Base-by-base conservation (phyloP, 2,888 invertebrate genomes). In the Trissolcus japonicus region DNA sequence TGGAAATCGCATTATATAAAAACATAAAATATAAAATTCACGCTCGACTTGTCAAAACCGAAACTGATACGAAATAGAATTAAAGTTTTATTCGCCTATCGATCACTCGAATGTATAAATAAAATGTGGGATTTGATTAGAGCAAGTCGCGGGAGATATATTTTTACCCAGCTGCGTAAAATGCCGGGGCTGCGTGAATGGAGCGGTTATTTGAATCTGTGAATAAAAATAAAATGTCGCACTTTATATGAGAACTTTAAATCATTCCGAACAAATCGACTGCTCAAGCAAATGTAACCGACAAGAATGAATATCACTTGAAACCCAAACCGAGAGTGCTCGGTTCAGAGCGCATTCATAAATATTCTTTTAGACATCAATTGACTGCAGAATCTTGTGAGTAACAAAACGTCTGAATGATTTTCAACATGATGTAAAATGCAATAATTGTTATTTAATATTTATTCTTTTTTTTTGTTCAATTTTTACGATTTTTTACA, bases 211-310 rank as follows among this genome's bases (percentile, higher is more conserved):
- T 60, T 76, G 76, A 69, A 65, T 69, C 65, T 61, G 65, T 56
- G 65, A 76, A 76, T 76, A 76, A 76, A 76, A 68, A 65, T 71
- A 71, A 76, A 76, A 51, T 60, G 66, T 61, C 76, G 53, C 48
- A 41, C 61, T 76, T 71, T 76, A 76, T 69, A 35, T 35, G 69
- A 61, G 60, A 11, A 25, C 53, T 11, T 46, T 76, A 66, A 69
- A 76, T 76, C 76, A 76, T 69, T 76, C 61, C 35, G 53, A 76
- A 76, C 71, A 76, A 76, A 76, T 76, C 71, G 69, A 76, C 69
- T 71, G 76, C 71, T 76, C 62, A 71, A 71, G 71, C 76, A 71
- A 76, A 76, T 71, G 71, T 76, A 71, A 66, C 76, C 50, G 40
- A 66, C 41, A 71, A 71, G 66, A 71, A 76, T 71, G 65, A 76